Base-by-base conservation (phyloP, 1,140 invertebrate species). In the Drosophila bipectinata region DNA sequence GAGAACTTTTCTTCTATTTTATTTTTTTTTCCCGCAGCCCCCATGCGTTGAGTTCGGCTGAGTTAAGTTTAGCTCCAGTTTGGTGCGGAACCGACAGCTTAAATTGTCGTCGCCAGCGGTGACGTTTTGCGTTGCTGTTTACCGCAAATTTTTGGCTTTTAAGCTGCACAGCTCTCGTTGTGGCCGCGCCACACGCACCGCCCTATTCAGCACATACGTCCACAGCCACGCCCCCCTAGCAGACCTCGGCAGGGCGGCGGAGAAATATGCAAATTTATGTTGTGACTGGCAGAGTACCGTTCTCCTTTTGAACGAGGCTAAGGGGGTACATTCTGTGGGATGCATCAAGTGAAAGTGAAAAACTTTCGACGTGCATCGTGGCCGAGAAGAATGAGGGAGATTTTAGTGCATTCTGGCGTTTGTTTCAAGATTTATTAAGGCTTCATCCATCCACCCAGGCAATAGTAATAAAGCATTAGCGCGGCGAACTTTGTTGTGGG, bases 211-310 rank as follows among this genome's bases (percentile, higher is more conserved):
- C 39, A 44, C 24, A 51, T n/a, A 9, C 4, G 1, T 28, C 41
- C 10, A 56, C 7, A 14, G 3, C 7, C 3, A 47, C 60, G 28
- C 52, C 21, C 45, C 39, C 5, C 39, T n/a, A 7, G 59, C 18
- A n/a, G n/a, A n/a, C 4, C 39, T 5, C 39, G 39, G 39, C 41
- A 24, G 37, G 58, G 60, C 56, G 53, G 59, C 67, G 88, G 79
- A 83, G 72, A 88, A 88, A 88, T 88, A 88, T 88, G 83, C 68
- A 88, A 88, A 88, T 88, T 88, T 77, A 88, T 83, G 79, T 80
- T 62, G 58, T 69, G 62, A 53, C 74, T 88, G 82, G 66, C 83
- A 58, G 80, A 72, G 72, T 73, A 54, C 51, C 63, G 56, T 69
- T 56, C 39, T 55, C 62, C 4, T 26, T 26, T 9, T 1, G 12